phyloP scores from a whole-genome alignment of 2,888 invertebrate genomes.

The Diarsia rubi region DNA sequence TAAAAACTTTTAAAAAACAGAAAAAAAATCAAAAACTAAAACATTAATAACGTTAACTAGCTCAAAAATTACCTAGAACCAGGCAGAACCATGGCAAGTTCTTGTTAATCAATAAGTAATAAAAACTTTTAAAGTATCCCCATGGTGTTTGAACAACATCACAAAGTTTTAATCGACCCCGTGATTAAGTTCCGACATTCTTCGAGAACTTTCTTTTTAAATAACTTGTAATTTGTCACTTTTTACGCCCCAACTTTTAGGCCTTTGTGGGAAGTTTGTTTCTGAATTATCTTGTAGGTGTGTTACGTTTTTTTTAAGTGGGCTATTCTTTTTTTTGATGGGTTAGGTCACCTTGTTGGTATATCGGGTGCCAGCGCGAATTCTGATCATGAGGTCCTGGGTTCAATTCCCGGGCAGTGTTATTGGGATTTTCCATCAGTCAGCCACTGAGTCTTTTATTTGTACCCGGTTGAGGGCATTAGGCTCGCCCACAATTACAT shows the following conservation, averaged over 20 bases:
- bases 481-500: too few species aligned
- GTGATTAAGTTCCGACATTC: conserved; percentile 63
- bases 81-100: conserved; percentile 26
- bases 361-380: too few species aligned
- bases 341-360: not conserved
- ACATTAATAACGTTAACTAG: not conserved
- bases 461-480: too few species aligned
- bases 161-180: conserved; percentile 66
- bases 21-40: not conserved
- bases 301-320: conserved; percentile 30
- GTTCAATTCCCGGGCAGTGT: too few species aligned
- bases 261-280: conserved; percentile 51
- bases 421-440: too few species aligned
- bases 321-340: not conserved
- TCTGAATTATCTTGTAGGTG: conserved; percentile 36
- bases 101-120: conserved; percentile 64
- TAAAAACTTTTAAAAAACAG: too few species aligned
- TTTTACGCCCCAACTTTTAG: conserved; percentile 55
- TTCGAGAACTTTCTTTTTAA: conserved; percentile 56
- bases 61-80: conserved; percentile 15
- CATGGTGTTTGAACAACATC: conserved; percentile 60
- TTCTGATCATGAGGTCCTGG: too few species aligned
- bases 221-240: conserved; percentile 67
- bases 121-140: conserved; percentile 56
- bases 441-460: too few species aligned